Base-by-base conservation (phyloP, 2,888 invertebrate genomes). In the Dolomedes plantarius region DNA sequence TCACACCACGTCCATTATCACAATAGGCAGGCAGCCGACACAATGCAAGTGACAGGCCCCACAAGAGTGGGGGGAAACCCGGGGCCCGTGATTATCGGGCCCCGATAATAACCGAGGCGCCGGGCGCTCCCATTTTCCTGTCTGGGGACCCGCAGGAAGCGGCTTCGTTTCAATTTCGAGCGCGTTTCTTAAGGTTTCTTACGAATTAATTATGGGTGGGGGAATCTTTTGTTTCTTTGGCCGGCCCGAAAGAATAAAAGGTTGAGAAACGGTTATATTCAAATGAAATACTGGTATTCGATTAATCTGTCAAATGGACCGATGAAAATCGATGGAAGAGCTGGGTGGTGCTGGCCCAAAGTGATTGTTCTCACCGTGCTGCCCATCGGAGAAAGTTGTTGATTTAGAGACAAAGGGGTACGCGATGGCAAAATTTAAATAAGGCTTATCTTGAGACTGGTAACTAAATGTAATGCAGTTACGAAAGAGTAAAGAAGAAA, bases 141-240 rank as follows among this genome's bases (percentile, higher is more conserved):
- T 56, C 56, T 56, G 56, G 23, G 46, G 13, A 36, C 16, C n/a
- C 6, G 11, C 2, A 11, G 23, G 16, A n/a, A 56, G 56, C 23
- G 32, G 67, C 23, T 31, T 5, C 67, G 32, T 32, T 67, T 67
- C 32, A 65, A 65, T 65, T 65, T 65, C 31, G 31, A 31, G 31
- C 28, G 11, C 32, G 2, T 56, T 56, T 56, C 67, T 3, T 16
- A 67, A 9, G 2, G 11, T 32, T 67, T 36, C 32, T 11, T 32
- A 67, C 36, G 32, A 67, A 32, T 67, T 67, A 67, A 67, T 67
- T 67, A 67, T 67, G 67, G 67, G 67, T 67, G 67, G 16, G 67
- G 31, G 67, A 23, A 13, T 56, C 56, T 56, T 56, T 56, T 56
- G 56, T 56, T 56, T 56, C 56, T 23, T n/a, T n/a, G 23, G 56